phyloP scores from a whole-genome alignment of 2,888 invertebrate genomes.

The Drosophila trichaetosa region DNA sequence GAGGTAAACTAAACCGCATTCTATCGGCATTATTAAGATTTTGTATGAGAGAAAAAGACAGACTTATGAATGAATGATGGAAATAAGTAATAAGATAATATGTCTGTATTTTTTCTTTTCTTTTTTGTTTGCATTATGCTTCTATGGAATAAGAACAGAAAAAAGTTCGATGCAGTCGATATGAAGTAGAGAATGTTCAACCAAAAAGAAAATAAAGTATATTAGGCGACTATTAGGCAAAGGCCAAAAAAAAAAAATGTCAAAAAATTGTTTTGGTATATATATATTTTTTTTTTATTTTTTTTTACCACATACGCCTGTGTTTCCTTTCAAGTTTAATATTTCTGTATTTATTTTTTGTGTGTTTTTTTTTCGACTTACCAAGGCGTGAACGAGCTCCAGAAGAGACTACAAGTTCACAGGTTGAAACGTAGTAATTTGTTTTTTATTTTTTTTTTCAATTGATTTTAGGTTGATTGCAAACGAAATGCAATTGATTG shows the following conservation, averaged over 20 bases:
- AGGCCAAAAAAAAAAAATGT: conserved; percentile 27
- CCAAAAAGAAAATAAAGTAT: conserved; percentile 34
- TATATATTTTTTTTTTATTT: conserved; percentile 26
- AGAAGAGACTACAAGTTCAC: conserved; percentile 94
- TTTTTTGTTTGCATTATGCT: conserved; percentile 48
- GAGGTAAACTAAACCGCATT: conserved; percentile 3
- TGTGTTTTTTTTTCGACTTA: conserved; percentile 90
- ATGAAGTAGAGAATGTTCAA: conserved; percentile 33
- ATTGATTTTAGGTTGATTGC: conserved; percentile 56
- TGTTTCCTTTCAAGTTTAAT: conserved; percentile 61
- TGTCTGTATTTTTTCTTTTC: conserved; percentile 30
- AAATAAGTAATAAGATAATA: conserved; percentile 4
- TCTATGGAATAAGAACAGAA: conserved; percentile 32
- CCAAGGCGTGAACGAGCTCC: conserved; percentile 99
- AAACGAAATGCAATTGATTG: conserved; percentile 66
- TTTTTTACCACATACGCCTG: conserved; percentile 60
- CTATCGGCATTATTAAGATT: background rate
- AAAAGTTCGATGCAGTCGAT: conserved; percentile 46
- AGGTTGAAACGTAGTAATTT: conserved; percentile 72
- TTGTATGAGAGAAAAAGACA: conserved; percentile 8
- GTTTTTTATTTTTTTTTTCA: conserved; percentile 41
- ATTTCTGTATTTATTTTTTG: conserved; percentile 53
- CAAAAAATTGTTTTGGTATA: conserved; percentile 20
- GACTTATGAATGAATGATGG: conserved; percentile 8
- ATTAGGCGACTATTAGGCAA: conserved; percentile 43